Evolutionary conservation across 2,888 invertebrate species (phyloP), one percentile per base, ranked within the genome.

Genomic region (Amphipyra tragopoginis): DNA sequence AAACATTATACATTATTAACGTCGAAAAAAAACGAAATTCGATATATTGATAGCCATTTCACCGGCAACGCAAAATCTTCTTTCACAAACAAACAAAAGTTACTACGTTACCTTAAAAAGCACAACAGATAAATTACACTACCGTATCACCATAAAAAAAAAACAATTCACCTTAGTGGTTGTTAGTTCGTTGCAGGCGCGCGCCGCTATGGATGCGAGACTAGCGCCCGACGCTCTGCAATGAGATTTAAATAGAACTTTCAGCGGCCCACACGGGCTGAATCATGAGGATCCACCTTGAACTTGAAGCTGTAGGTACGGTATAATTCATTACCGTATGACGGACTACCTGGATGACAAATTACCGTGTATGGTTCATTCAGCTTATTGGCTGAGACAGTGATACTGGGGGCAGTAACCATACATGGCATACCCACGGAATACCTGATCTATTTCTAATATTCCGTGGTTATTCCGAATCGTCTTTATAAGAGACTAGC

Each of bases 241-340:
- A 78, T 82, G 79, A 85, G 92, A 87, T 92, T 94, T 94, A 94
- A 94, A 94, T 94, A 94, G 93, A 93, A 89, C 82, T 87, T 90
- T 89, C 89, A 87, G 87, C 92, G 79, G 86, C 93, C 93, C 93
- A 93, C 93, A 86, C 80, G 65, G 53, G 79, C 80, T 93, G 93
- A 93, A 84, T 94, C 91, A 93, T 77, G 76, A 83, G 82, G 85
- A 81, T 82, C 85, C 87, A 91, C 93, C 94, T 93, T 94, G 94
- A 94, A 93, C 93, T 93, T 93, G 92, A 65, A 79, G 54, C 52
- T 54, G 50, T 85, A 77, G 64, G 66, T 72, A 84, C 79, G 83
- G 63, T 55, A 72, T 65, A 61, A 72, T 73, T 74, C 51, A 67
- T 75, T 74, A 65, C 56, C n/a, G 50, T 40, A 61, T 48, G 44